A percentile compares a stretch with the other conserved stretches of the same genome.
phyloP scores from a whole-genome alignment of 2,888 invertebrate genomes.

The Mimachlamys varia region DNA sequence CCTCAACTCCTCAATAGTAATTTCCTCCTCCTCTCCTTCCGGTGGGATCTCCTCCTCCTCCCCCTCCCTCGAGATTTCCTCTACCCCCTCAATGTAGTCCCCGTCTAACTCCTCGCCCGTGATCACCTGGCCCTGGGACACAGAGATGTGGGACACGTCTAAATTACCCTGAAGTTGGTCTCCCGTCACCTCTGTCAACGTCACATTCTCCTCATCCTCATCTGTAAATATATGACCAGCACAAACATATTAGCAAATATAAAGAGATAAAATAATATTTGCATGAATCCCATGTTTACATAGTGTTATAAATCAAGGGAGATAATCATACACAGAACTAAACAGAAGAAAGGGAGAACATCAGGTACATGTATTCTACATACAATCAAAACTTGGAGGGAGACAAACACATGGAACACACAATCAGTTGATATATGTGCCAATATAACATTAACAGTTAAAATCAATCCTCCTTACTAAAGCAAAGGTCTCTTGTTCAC shows the following conservation, averaged over 20 bases:
- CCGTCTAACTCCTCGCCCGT: background rate
- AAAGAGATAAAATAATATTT: too few relatives aligned
- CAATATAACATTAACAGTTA: too few relatives aligned
- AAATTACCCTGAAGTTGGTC: background rate
- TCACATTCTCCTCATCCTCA: background rate
- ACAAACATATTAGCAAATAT: background rate
- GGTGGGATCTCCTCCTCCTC: background rate
- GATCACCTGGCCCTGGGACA: background rate
- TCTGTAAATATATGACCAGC: background rate
- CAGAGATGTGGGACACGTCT: background rate
- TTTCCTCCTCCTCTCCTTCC: background rate
- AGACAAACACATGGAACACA: too few relatives aligned
- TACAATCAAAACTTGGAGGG: too few relatives aligned
- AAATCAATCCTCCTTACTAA: too few relatives aligned
- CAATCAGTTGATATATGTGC: too few relatives aligned
- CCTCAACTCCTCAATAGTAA: background rate
- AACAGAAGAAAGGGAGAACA: too few relatives aligned
- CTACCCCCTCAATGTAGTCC: slow-evolving; percentile 8
- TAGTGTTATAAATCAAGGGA: too few relatives aligned
- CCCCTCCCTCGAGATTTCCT: slow-evolving; percentile 17
- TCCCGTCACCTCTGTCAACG: background rate
- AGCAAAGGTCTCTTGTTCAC: too few relatives aligned
- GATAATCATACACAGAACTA: too few relatives aligned
- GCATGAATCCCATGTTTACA: too few relatives aligned
- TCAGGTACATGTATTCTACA: too few relatives aligned